Base-by-base conservation (phyloP, 2,113 vertebrate species). In the Grallaria varia region DNA sequence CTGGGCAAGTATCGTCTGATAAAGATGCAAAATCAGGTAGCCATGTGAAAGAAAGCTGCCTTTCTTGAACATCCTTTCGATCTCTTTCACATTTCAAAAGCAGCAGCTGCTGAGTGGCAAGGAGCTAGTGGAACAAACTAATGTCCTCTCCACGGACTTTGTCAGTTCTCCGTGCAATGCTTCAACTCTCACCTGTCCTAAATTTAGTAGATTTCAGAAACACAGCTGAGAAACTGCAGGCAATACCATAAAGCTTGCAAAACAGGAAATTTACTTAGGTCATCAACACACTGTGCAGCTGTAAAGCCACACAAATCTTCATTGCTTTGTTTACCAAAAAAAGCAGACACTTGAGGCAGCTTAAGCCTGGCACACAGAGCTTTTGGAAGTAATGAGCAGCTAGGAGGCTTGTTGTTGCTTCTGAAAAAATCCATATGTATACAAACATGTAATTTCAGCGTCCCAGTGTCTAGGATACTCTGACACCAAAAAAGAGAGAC, bases 171-270 rank as follows among this genome's bases (percentile, higher is more conserved):
- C 5, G 3, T 23, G 5, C 4, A 77, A 3, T 37, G 7, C 17
- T n/a, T 73, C 37, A 55, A 1, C 6, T 59, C 8, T 14, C 9
- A 53, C 3, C 16, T 73, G 8, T 27, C 22, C 9, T 1, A 2
- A n/a, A 17, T 53, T 84, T 14, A 58, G 35, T 1, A 68, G 28
- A 44, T 68, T 82, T 28, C 17, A 58, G 37, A 74, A 89, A 60
- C 9, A 47, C 5, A 27, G 9, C 6, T 67, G 63, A 67, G 40
- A 81, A 74, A n/a, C 28, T 31, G 24, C 13, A 68, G 14, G 9
- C 33, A 63, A 9, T 53, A 31, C 19, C 18, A 62, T 20, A 39
- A 88, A 78, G 10, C 24, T 58, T 64, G 44, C 30, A 78, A 84
- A 91, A 37, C 35, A 84, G 49, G 31, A 40, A 87, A 84, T 44